These are phyloP conservation scores for Porites lutea DNA, from an alignment of 64 coral and sea anemone species.

Conservation along the genomic window DNA sequence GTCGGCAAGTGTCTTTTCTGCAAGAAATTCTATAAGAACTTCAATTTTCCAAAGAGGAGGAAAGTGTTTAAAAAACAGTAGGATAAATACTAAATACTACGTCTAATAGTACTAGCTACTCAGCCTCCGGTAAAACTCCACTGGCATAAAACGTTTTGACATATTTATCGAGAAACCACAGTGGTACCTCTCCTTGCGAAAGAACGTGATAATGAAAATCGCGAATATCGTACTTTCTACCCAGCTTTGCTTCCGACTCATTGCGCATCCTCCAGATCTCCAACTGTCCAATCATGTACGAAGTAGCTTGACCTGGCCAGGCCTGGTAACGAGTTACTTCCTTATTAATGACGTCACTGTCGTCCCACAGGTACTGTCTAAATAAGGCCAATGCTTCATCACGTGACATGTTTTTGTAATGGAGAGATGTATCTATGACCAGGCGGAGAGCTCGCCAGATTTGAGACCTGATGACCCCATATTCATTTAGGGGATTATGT, in stretches of 20 bases:
- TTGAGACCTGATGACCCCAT: conserved; percentile 57
- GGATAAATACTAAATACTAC: too few species aligned
- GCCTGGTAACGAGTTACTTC: conserved; percentile 65
- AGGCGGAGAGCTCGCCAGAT: conserved; percentile 65
- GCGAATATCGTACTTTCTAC: conserved; percentile 32
- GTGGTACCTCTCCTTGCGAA: conserved; percentile 33
- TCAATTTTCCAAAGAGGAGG: not conserved
- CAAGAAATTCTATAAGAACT: not conserved
- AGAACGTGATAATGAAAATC: conserved; percentile 75
- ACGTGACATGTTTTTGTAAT: conserved; percentile 64
- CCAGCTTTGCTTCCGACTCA: conserved; percentile 36
- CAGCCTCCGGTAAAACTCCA: conserved; percentile 11
- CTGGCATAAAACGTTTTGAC: conserved; percentile 30
- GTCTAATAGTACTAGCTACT: too few species aligned
- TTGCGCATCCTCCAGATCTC: conserved; percentile 61
- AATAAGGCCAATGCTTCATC: conserved; percentile 43
- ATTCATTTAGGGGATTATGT: conserved; percentile 16
- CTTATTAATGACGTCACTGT: conserved; percentile 35
- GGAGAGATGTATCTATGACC: conserved; percentile 58
- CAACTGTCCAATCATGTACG: conserved; percentile 68
- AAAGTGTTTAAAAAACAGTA: too few species aligned
- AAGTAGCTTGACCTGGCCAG: conserved; percentile 55
- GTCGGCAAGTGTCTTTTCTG: not conserved
- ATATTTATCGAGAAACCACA: conserved; percentile 51
- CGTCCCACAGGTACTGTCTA: conserved; percentile 62